Conservation (phyloP, 2,888 invertebrate species). For the Drosophila rubida region DNA sequence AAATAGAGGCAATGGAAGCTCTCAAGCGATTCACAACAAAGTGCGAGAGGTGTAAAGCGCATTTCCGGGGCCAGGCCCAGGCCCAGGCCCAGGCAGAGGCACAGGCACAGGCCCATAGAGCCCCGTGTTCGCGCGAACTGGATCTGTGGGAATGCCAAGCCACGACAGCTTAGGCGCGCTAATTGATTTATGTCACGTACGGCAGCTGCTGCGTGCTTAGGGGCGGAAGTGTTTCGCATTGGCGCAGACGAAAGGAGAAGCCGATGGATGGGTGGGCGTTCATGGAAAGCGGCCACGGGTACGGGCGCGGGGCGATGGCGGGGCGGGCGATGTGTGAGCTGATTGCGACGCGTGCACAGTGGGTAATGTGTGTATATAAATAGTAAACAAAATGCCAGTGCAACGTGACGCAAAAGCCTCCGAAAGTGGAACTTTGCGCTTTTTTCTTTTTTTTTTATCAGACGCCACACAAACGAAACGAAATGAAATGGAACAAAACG, state of each 20-base stretch:
- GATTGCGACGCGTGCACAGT: slow-evolving; percentile 1
- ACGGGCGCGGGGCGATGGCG: too few species aligned
- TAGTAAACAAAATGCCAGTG: slow-evolving; percentile 62
- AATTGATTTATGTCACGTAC: slow-evolving; percentile 79
- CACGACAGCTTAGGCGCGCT: slow-evolving; percentile 67
- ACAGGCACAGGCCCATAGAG: slow-evolving; percentile 1
- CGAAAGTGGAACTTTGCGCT: slow-evolving; percentile 6
- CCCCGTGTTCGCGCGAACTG: slow-evolving; percentile 1
- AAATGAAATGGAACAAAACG: background rate
- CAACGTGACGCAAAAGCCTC: slow-evolving; percentile 63
- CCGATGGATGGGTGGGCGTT: background rate
- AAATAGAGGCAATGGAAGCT: background rate
- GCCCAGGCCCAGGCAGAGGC: background rate
- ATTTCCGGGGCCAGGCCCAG: slow-evolving; percentile 70
- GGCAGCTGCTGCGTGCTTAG: slow-evolving; percentile 31
- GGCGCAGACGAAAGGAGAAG: background rate
- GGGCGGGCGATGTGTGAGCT: slow-evolving; percentile 4
- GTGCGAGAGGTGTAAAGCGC: slow-evolving; percentile 51
- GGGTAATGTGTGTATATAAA: slow-evolving; percentile 40
- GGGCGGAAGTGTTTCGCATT: slow-evolving; percentile 21
- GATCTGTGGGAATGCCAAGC: slow-evolving; percentile 56
- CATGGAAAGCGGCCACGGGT: too few species aligned
- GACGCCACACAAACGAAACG: slow-evolving; percentile 1
- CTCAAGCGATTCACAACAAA: background rate
- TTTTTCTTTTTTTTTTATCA: background rate